Evolutionary conservation across 1,140 invertebrate genomes (phyloP).

Genomic region (Dendroctonus ponderosae): DNA sequence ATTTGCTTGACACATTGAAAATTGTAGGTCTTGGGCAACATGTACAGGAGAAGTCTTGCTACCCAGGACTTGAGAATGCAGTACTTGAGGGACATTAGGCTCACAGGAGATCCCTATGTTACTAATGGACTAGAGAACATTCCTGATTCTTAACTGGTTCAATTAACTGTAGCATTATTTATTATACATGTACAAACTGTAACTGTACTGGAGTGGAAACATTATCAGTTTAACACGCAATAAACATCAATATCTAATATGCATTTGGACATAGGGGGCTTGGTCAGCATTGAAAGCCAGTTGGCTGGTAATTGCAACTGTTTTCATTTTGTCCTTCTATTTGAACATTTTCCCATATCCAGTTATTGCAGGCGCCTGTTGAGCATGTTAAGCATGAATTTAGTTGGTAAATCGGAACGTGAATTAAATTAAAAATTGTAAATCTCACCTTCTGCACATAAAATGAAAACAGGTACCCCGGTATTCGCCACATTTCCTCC

Average conservation of each 20-base stretch:
- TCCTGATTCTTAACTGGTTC: slow-evolving; percentile 51
- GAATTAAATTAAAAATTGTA: neutral
- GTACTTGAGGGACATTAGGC: slow-evolving; percentile 39
- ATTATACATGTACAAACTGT: no score
- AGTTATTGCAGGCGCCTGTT: slow-evolving; percentile 11
- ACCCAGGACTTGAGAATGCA: slow-evolving; percentile 26
- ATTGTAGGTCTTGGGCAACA: slow-evolving; percentile 25
- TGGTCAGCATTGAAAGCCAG: slow-evolving; percentile 7
- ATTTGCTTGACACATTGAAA: neutral
- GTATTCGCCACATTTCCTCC: slow-evolving; percentile 1
- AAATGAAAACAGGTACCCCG: slow-evolving; percentile 12
- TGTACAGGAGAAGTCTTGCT: slow-evolving; percentile 32
- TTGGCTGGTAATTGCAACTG: slow-evolving; percentile 10
- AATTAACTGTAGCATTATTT: no score
- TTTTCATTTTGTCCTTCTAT: neutral
- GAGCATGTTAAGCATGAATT: neutral
- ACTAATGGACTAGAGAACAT: slow-evolving; percentile 56
- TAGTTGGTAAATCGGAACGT: neutral
- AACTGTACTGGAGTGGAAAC: no score
- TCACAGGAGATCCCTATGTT: slow-evolving; percentile 35
- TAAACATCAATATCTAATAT: no score
- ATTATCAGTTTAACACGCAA: no score
- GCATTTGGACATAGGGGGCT: no score
- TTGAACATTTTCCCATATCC: slow-evolving; percentile 10
- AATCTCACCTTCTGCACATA: slow-evolving; percentile 14